Evolutionary conservation across 2,888 invertebrate genomes (phyloP), one percentile per base, ranked within the genome.

Genomic region (Emmelina monodactyla): DNA sequence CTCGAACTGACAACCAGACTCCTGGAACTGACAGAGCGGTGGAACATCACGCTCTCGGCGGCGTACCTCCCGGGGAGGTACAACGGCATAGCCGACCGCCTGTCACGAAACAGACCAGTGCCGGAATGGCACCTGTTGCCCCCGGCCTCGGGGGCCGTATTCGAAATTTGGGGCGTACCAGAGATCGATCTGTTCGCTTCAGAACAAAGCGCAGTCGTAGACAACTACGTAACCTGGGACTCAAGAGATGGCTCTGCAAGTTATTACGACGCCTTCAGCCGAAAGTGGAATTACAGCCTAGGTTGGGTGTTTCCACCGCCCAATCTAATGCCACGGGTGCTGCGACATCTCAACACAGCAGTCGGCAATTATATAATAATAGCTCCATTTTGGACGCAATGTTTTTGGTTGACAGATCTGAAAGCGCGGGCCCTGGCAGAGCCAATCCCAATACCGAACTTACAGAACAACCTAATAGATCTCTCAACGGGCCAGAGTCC

Each of bases 231-330:
- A 4, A 42, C 32, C 34, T 33, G 38, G 13, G 35, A 43, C 28
- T 35, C 31, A 1, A 14, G 14, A 19, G 44, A 42, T 22, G 22
- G 6, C 2, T 15, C 14, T 9, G 19, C 34, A 14, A n/a, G 14
- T 19, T 44, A 38, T 16, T 32, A 28, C 9, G 34, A 45, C 13
- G 44, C 44, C 1, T 45, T 45, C 45, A 46, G 46, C 33, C 11
- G 33, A 19, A n/a, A 29, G 10, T 47, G 50, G 47, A 16, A 40
- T 5, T 47, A 35, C 44, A 22, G 33, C 2, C 39, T 47, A 2
- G 46, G 40, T 0, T 50, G 48, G 47, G 7, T 46, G 1, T 48
- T 50, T 10, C 47, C 46, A 1, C 47, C 48, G n/a, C 46, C 45
- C 11, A 22, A 34, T 2, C 22, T 50, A 9, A 41, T 45, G 28